Conservation (phyloP, 2,888 invertebrate genomes). For the Sabatieria punctata region DNA sequence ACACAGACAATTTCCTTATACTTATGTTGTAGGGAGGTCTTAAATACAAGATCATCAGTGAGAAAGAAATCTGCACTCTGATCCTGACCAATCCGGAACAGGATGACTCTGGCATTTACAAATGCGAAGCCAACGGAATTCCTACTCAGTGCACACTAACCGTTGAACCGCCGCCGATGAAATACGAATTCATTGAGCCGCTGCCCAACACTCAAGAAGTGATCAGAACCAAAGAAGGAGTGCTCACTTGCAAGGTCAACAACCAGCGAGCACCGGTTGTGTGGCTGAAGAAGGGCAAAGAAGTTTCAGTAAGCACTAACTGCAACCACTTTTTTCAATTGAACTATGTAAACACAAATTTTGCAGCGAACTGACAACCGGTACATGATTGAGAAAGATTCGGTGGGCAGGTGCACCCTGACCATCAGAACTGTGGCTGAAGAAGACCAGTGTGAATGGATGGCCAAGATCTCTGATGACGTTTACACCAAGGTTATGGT, state of each 20-base stretch:
- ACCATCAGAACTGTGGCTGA: slow-evolving; percentile 61
- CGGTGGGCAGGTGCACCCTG: slow-evolving; percentile 71
- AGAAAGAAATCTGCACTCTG: slow-evolving; percentile 73
- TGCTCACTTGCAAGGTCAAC: slow-evolving; percentile 79
- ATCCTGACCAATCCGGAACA: slow-evolving; percentile 76
- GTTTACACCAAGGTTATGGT: slow-evolving; percentile 67
- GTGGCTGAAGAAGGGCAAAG: slow-evolving; percentile 69
- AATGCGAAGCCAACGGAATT: slow-evolving; percentile 77
- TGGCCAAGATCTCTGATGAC: slow-evolving; percentile 68
- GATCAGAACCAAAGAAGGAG: slow-evolving; percentile 69
- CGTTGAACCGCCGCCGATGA: slow-evolving; percentile 89
- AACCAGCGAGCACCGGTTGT: slow-evolving; percentile 80
- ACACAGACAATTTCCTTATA: too few relatives aligned
- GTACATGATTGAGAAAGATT: slow-evolving; percentile 74
- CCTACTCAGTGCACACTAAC: slow-evolving; percentile 73
- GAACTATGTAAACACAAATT: background rate
- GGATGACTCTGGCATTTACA: slow-evolving; percentile 92
- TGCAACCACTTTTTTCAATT: background rate
- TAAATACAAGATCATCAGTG: slow-evolving; percentile 89
- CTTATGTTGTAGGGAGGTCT: too few relatives aligned
- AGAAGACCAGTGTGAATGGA: slow-evolving; percentile 71
- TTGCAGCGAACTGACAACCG: slow-evolving; percentile 17
- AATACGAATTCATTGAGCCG: slow-evolving; percentile 74
- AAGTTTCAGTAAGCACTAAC: slow-evolving; percentile 41
- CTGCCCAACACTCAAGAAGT: slow-evolving; percentile 74